Evolutionary conservation across 2,797 vertebrate genomes (phyloP), one percentile per base, ranked within the genome.

Genomic region (Cheracebus regulus): DNA sequence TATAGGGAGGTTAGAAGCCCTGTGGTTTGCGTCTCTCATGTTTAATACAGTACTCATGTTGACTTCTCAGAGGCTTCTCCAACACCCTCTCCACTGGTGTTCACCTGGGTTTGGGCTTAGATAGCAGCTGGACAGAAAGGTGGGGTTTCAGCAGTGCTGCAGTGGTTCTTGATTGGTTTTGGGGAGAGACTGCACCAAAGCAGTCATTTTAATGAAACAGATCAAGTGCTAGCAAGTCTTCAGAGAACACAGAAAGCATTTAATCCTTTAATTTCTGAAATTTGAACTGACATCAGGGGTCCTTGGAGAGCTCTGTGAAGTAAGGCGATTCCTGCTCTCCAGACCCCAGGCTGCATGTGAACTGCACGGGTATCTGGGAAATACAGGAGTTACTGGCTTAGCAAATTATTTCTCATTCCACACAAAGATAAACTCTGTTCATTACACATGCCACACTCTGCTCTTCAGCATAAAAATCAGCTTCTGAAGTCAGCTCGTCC

Each of bases 231-330:
- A 24, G 57, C 26, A 6, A 72, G 90, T 75, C 94, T 50, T 33
- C 14, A 12, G 70, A 84, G 75, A 88, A 61, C 91, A 95, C 88
- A 90, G 78, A 52, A 72, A 82, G 89, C 90, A 11, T 64, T 84
- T 96, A 87, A 96, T 90, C 90, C 98, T 95, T 90, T 93, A 58
- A 96, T 88, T 96, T 94, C 94, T 85, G 82, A 89, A 95, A 95
- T 11, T 11, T 50, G 48, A 96, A 88, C 70, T 50, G 94, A 86
- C 90, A 73, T 24, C 87, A 10, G 61, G 79, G 94, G 39, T 61
- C 87, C 90, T 92, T 73, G 15, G 36, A 96, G 93, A 96, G 76
- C 57, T 33, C 86, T 39, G 64, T 82, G 48, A 64, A 96, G 87
- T 57, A 22, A 58, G 20, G 86, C 39, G 2, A 33, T 11, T 55